Evolutionary conservation across 30 jellyfish, hydroid and myxozoan species (phyloP), one percentile per base, ranked within the genome.

Genomic region (Pelagia noctiluca): DNA sequence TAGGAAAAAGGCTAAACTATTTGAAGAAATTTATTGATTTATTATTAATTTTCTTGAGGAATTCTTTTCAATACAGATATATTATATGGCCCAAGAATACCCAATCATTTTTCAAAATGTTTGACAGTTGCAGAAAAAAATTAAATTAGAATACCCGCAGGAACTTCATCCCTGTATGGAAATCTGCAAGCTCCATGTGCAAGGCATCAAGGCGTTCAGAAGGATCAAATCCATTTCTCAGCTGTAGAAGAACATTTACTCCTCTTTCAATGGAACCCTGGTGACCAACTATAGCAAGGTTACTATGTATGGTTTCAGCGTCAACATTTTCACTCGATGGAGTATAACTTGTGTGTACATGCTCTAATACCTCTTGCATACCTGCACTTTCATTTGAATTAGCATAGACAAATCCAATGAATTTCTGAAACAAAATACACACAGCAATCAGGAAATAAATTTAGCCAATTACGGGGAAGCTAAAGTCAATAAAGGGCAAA

Each of bases 331-430:
- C 72, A 57, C 34, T 19, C 33, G 8, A 57, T 19, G 72, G 22
- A 8, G 34, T 57, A 24, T 57, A 57, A 19, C 21, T 57, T 42
- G 57, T 42, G 8, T 57, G 72, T 19, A 57, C 29, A 21, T 19
- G 34, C 34, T 57, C 34, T 26, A 57, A 19, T 38, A 49, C 75
- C 46, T 38, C 71, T 47, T 38, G 84, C 84, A 72, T 72, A 57
- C 84, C 84, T 24, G 50, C 50, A n/a, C 66, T 26, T 36, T 72
- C 84, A 32, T 49, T 49, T 34, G 37, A 24, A 49, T 72, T 72
- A 21, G 37, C 84, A 37, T 72, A 72, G 2, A 72, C 38, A 25
- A 72, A 22, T 34, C 71, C 84, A 36, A 47, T 26, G 23, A 72
- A 72, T 25, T 22, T 72, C 84, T 72, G 52, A 72, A 49, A 38